Base-by-base conservation (phyloP, 35 echinoderm and acorn worm genomes). In the Ptychodera flava region DNA sequence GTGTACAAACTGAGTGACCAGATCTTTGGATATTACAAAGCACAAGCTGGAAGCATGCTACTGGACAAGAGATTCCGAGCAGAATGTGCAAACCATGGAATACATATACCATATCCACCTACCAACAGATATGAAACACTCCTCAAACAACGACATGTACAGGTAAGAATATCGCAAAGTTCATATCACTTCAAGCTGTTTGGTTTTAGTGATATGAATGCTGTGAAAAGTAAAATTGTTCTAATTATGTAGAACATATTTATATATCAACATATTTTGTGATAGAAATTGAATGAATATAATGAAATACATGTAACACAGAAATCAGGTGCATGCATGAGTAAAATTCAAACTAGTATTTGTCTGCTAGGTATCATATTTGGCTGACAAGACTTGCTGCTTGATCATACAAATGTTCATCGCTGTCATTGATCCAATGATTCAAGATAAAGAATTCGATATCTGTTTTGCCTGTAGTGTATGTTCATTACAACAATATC, bases 1-100 rank as follows among this genome's bases (percentile, higher is more conserved):
- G 96, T 99, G 6, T 99, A 99, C 87, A 99, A 99, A 81, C 93
- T 99, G 10, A 94, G 96, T 89, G 96, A 99, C 32, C 96, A 99
- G 90, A 99, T 99, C 53, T 99, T 99, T 91, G 90, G 90, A 1
- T 90, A 99, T 85, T 99, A 99, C 92, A 99, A 99, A 79, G 96
- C 96, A 28, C 81, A 94, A 37, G 96, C 96, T 35, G 96, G 90
- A 80, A 99, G 96, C 52, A 99, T 99, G 34, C 32, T 99, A 36
- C 79, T 99, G 78, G 96, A 99, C 86, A 99, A 99, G 87, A 80
- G 96, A 31, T 99, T 99, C 64, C 82, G 96, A 36, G 88, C 93
- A 22, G 96, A 99, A 45, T 99, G 96, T 86, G 84, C 89, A 78
- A 99, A 87, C 82, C 89, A 92, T 81, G 96, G 93, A 15, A 99